Base-by-base conservation (phyloP, 2,888 invertebrate genomes). In the Strigamia transsilvanica region DNA sequence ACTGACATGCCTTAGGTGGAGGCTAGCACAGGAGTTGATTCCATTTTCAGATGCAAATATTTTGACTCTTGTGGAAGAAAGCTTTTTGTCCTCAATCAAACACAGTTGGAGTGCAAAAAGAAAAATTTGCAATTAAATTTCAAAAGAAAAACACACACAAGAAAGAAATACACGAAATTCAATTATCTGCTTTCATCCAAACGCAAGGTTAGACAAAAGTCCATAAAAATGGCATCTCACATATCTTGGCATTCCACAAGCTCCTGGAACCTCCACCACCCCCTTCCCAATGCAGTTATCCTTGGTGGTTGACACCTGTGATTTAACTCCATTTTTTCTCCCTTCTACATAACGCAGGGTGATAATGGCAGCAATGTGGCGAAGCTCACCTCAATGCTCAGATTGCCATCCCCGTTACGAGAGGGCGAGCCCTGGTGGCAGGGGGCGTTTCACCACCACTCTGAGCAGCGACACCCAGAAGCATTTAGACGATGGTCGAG, bases 301-400 rank as follows among this genome's bases (percentile, higher is more conserved):
- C 66, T 66, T 66, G 66, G 66, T 66, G 66, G 66, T 66, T 66
- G 66, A 66, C 66, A 66, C 66, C 66, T 66, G 66, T 66, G 66
- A 66, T 66, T 66, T 66, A 66, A 66, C 66, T 66, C 32, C 66
- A 66, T 66, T 66, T 66, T 66, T 66, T 66, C 23, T 66, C 32
- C 66, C 27, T 51, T 66, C 66, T 27, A 66, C 27, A 66, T 32
- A 32, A 66, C 66, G 21, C 32, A 10, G 66, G 66, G 66, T 66
- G 66, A 66, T 66, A 66, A 66, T 66, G 66, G 66, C 66, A 13
- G 66, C 66, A 66, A 66, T 66, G 66, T 27, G 66, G 66, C 32
- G 66, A 66, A 66, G 66, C 66, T 32, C 66, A 66, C 66, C 66
- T 66, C 66, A 27, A 9, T 66, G 51, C 51, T 51, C 51, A 51